Conservation (phyloP, 2,797 vertebrate genomes). For the Heteromormyrus szaboi region DNA sequence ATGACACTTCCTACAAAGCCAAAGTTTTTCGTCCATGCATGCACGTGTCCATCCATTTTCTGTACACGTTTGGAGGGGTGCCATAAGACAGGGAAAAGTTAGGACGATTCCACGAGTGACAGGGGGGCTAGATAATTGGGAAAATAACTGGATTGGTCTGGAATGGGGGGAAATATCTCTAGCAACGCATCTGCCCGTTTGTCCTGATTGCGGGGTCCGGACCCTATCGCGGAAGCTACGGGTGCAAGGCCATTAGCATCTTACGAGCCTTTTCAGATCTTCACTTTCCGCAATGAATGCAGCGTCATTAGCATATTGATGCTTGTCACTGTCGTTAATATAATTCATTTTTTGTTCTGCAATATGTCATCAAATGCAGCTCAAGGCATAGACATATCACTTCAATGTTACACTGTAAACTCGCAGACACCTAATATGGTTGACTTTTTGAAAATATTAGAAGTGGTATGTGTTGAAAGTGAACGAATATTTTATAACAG, state of each 20-base stretch:
- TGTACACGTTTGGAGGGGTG: background rate
- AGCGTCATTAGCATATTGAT: background rate
- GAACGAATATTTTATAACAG: background rate
- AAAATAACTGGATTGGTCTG: background rate
- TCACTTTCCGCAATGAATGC: background rate
- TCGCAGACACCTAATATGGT: background rate
- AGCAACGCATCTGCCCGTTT: background rate
- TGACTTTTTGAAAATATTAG: background rate
- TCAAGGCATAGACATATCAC: background rate
- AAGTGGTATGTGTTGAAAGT: background rate
- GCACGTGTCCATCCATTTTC: background rate
- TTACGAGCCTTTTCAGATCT: background rate
- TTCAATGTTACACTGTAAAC: background rate
- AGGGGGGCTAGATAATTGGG: background rate
- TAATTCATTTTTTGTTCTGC: background rate
- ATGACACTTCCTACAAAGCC: background rate
- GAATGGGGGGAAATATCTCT: background rate
- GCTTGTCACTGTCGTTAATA: background rate
- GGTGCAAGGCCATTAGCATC: background rate
- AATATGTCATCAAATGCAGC: background rate
- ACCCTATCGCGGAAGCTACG: background rate
- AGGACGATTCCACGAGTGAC: background rate
- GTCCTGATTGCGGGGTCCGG: background rate
- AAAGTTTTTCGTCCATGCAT: background rate
- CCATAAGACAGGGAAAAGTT: background rate